Percentiles rank a stretch among this genome's conserved stretches.
These are phyloP conservation scores for Molothrus ater DNA, from an alignment of 2,797 vertebrate genomes.

Conservation along the genomic window DNA sequence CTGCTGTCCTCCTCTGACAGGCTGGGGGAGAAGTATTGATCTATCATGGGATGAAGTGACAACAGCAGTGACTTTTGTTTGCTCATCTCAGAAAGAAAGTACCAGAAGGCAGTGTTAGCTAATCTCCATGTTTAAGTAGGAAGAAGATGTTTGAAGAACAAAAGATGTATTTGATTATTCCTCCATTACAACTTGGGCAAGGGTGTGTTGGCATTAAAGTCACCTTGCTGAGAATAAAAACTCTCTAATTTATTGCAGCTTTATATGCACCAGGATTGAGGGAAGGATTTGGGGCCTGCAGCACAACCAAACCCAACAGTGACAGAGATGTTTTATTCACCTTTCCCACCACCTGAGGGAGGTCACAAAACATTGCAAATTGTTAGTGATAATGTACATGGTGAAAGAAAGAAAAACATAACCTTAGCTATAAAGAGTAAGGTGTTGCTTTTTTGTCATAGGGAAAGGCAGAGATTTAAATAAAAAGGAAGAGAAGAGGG, in stretches of 20 bases:
- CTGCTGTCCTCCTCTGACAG: neutral
- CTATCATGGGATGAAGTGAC: neutral
- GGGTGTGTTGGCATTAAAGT: neutral
- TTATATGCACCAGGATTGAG: neutral
- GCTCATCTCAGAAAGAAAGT: neutral
- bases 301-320: neutral
- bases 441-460: neutral
- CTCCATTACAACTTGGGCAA: neutral
- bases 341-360: neutral
- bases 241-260: neutral
- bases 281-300: neutral
- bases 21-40: slow-evolving; percentile 18
- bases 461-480: neutral
- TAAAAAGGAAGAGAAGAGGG: neutral
- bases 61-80: slow-evolving; percentile 1
- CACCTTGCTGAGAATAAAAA: neutral
- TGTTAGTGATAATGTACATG: neutral
- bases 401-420: neutral
- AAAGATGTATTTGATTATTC: neutral
- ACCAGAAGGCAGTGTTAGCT: neutral
- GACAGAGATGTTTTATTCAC: neutral
- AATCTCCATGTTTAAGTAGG: neutral
- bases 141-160: neutral
- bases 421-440: neutral
- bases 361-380: neutral